phyloP scores from a whole-genome alignment of 2,888 invertebrate genomes.

The Cyclophora albipunctata region DNA sequence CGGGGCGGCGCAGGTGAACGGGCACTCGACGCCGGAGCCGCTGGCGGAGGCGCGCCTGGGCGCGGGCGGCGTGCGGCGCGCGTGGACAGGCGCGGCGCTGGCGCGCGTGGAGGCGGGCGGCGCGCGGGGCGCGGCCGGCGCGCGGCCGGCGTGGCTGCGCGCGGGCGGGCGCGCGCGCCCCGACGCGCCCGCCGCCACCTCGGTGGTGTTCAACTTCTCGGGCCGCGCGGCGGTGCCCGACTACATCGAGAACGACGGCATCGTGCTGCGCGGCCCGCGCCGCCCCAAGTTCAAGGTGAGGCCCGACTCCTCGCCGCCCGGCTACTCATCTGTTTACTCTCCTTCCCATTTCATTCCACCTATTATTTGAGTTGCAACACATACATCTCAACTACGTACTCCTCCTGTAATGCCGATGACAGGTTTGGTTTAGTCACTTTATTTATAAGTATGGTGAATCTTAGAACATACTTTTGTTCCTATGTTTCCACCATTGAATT shows the following conservation, averaged over 20 bases:
- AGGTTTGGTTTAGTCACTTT: too few relatives aligned
- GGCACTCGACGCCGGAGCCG: conserved; percentile 55
- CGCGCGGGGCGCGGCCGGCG: conserved; percentile 24
- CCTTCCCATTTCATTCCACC: neutral
- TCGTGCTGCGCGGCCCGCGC: conserved; percentile 79
- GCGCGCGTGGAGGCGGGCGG: conserved; percentile 24
- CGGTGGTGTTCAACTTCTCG: conserved; percentile 92
- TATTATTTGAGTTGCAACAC: neutral
- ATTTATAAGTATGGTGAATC: too few relatives aligned
- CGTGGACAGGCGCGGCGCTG: conserved; percentile 46
- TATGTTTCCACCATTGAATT: too few relatives aligned
- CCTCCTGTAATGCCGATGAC: too few relatives aligned
- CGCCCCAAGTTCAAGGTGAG: conserved; percentile 85
- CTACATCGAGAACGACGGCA: conserved; percentile 93
- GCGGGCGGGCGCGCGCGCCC: conserved; percentile 25
- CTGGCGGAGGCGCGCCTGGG: conserved; percentile 43
- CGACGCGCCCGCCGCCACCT: conserved; percentile 67
- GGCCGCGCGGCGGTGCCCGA: conserved; percentile 90
- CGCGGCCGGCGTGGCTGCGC: conserved; percentile 5
- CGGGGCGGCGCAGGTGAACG: conserved; percentile 29
- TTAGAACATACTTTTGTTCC: too few relatives aligned
- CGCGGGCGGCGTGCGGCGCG: conserved; percentile 50
- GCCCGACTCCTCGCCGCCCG: conserved; percentile 4
- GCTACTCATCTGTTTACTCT: neutral
- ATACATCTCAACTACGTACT: too few relatives aligned